phyloP scores from a whole-genome alignment of 2,888 invertebrate genomes.

The Matsumyia berberina region DNA sequence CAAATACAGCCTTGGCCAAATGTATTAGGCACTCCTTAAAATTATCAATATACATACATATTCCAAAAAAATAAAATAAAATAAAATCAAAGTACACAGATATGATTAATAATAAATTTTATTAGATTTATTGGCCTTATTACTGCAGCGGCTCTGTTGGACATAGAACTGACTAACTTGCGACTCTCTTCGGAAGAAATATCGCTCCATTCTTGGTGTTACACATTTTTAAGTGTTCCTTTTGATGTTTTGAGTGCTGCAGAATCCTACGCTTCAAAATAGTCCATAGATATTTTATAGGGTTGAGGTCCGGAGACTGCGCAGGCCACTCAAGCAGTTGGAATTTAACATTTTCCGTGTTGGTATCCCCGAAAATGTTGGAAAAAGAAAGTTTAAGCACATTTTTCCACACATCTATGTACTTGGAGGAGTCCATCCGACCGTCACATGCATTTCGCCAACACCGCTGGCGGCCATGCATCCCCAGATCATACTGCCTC shows the following conservation, averaged over 20 bases:
- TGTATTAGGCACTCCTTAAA: no score
- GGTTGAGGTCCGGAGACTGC: background rate
- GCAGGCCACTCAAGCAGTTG: no score
- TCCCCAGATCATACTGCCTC: background rate
- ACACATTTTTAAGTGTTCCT: no score
- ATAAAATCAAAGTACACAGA: no score
- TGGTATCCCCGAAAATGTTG: slow-evolving; percentile 1
- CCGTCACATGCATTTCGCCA: background rate
- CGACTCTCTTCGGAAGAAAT: background rate
- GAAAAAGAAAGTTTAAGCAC: background rate
- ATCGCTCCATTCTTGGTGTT: background rate
- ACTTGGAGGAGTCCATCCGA: background rate
- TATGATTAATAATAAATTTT: no score
- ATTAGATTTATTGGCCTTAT: no score
- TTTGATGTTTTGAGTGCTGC: no score
- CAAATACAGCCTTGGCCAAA: no score
- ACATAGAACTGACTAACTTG: background rate
- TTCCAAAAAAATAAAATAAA: no score
- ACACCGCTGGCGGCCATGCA: background rate
- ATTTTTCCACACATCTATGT: background rate
- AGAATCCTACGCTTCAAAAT: no score
- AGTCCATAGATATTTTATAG: background rate
- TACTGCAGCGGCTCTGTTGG: no score
- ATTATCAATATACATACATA: no score
- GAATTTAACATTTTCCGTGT: background rate